Evolutionary conservation across 1,140 invertebrate species (phyloP), one percentile per base, ranked within the genome.

Genomic region (Notospermus geniculatus): DNA sequence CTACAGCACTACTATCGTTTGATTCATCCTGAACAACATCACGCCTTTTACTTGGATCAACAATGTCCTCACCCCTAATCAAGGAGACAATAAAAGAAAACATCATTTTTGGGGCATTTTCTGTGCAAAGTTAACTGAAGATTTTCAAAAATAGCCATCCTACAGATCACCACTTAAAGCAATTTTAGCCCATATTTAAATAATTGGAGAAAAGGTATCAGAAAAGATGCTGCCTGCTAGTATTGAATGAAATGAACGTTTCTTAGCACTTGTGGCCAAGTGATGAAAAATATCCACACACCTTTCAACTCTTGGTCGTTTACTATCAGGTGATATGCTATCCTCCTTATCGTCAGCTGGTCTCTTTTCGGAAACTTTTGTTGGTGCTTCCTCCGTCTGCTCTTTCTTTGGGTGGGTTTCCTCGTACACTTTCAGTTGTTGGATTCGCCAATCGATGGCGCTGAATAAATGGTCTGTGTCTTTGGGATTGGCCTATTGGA

Each of bases 381-480:
- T 28, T 25, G 23, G 15, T 55, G 4, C 54, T 7, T 30, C 17
- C 29, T 30, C 29, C 54, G 59, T 62, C 41, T 69, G 64, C n/a
- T 63, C 45, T 30, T 67, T 27, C 46, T 19, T 4, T 19, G n/a
- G 46, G 5, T 50, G n/a, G 5, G 63, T 54, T 13, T 74, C 74
- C 30, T 77, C 75, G 36, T 64, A 54, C 2, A 74, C 64, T 56
- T 78, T 71, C 19, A 76, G 63, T 57, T 75, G 74, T 45, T 80
- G 79, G 52, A 79, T 71, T 17, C 90, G 82, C 71, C 86, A 85
- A 58, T 88, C 84, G 30, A 95, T 78, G 1, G 89, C 87, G 70
- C 85, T 85, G 70, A 89, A 85, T 41, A 95, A 76, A 66, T 89
- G 87, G 55, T 88, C 88, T 11, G 89, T 88, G 74, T 94, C 91